Base-by-base conservation (phyloP, 2,888 invertebrate species). In the Rhamphomyia laevipes region DNA sequence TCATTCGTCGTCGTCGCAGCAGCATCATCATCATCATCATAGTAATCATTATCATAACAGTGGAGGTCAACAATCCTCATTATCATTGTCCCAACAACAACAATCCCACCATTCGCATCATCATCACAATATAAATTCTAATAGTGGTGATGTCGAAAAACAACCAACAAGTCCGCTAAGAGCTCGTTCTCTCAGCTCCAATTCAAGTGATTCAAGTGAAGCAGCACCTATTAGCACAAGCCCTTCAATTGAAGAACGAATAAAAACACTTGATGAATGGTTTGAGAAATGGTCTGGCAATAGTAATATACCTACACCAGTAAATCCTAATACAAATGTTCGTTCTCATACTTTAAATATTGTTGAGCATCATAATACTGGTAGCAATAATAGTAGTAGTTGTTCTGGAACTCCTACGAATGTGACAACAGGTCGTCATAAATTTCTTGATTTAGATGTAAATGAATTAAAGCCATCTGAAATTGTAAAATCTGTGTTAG, bases 241-340 rank as follows among this genome's bases (percentile, higher is more conserved):
- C 59, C 86, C 87, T 4, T 82, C 85, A 21, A 76, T 95, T 57
- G 94, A 95, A 64, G 94, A 95, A 67, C 78, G 94, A 55, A 89
- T 97, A 59, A 82, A 87, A 56, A 89, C 86, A 47, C 76, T 96
- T 50, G 94, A 95, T 71, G 94, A 93, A 68, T 90, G 89, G 66
- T 91, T 93, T 64, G 90, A 91, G 63, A 84, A 86, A 59, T 91
- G 90, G 91, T 86, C 86, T 38, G 83, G 83, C 21, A 61, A 61
- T 31, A 60, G 48, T 21, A 56, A 59, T 48, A 56, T 51, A 47
- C 48, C 45, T 12, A 49, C 51, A 30, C 51, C 51, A 11, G 15
- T 45, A 13, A 43, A 48, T n/a, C 78, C 80, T 43, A 73, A 73
- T 3, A 38, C 46, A 50, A 13, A 4, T 43, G 16, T 21, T 43